Conservation (phyloP, 2,797 vertebrate species). For the Danio tinwini region DNA sequence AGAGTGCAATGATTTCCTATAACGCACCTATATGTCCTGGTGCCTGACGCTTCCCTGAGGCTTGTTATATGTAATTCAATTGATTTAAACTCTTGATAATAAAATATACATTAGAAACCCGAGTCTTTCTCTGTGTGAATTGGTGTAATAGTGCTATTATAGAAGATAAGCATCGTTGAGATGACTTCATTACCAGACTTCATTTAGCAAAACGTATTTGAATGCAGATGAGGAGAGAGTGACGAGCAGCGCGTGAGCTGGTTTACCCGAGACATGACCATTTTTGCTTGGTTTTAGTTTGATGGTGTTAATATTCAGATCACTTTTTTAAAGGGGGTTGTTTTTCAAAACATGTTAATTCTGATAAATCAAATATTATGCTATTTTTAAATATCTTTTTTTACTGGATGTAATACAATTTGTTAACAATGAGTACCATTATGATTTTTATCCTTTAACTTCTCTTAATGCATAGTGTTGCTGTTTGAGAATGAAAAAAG, state of each 20-base stretch:
- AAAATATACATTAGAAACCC: slow-evolving; percentile 67
- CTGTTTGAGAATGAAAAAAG: no score
- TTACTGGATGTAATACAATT: no score
- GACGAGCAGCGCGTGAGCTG: slow-evolving; percentile 25
- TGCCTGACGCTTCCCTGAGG: slow-evolving; percentile 60
- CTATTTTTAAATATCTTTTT: no score
- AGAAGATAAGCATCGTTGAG: slow-evolving; percentile 62
- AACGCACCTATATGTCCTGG: slow-evolving; percentile 47
- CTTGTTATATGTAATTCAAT: slow-evolving; percentile 71
- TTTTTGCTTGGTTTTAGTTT: slow-evolving; percentile 2
- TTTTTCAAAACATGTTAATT: background rate
- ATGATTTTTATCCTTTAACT: no score
- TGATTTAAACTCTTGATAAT: slow-evolving; percentile 69
- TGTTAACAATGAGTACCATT: no score
- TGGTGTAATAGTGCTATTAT: slow-evolving; percentile 64
- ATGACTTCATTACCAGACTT: slow-evolving; percentile 70
- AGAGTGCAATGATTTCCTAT: slow-evolving; percentile 56
- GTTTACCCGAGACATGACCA: background rate
- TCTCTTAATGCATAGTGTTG: no score
- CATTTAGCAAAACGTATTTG: slow-evolving; percentile 59
- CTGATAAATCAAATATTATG: no score
- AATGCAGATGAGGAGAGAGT: slow-evolving; percentile 60
- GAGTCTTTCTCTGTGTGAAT: slow-evolving; percentile 52
- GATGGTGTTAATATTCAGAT: background rate
- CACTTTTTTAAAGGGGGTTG: background rate